Evolutionary conservation across 2,113 vertebrate genomes (phyloP).

Genomic region (Halichoeres trimaculatus): DNA sequence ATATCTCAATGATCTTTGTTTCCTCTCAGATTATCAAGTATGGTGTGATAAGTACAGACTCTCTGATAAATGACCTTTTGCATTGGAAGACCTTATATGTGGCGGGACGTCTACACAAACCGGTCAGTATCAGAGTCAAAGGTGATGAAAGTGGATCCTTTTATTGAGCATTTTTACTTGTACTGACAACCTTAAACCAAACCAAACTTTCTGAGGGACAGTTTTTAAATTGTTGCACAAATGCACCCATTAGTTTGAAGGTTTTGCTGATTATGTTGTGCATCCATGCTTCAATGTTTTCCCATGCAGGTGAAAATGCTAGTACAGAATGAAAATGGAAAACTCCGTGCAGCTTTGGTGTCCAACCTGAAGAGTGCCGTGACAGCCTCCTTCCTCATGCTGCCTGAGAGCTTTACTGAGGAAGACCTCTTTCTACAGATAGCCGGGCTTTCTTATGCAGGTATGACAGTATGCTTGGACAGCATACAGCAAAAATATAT

Average conservation of each 20-base stretch:
- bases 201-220: no score
- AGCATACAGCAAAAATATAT: no score
- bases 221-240: neutral
- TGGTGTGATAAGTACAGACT: slow-evolving; percentile 91
- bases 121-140: slow-evolving; percentile 81
- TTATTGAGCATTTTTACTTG: neutral
- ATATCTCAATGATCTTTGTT: neutral
- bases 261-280: neutral
- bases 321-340: slow-evolving; percentile 86
- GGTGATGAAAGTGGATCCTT: neutral
- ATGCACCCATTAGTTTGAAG: neutral
- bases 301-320: slow-evolving; percentile 91
- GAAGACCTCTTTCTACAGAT: slow-evolving; percentile 94
- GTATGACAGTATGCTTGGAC: slow-evolving; percentile 65
- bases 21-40: slow-evolving; percentile 93
- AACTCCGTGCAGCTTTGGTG: slow-evolving; percentile 86
- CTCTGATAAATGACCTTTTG: slow-evolving; percentile 90
- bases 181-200: neutral
- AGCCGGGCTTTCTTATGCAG: slow-evolving; percentile 93
- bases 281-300: neutral
- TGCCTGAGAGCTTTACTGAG: slow-evolving; percentile 94
- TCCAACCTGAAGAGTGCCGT: slow-evolving; percentile 93
- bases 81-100: slow-evolving; percentile 95
- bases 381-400: slow-evolving; percentile 92
- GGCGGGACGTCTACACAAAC: slow-evolving; percentile 95